These are phyloP conservation scores for Pangasianodon gigas DNA, from an alignment of 2,113 vertebrate genomes.

Conservation along the genomic window DNA sequence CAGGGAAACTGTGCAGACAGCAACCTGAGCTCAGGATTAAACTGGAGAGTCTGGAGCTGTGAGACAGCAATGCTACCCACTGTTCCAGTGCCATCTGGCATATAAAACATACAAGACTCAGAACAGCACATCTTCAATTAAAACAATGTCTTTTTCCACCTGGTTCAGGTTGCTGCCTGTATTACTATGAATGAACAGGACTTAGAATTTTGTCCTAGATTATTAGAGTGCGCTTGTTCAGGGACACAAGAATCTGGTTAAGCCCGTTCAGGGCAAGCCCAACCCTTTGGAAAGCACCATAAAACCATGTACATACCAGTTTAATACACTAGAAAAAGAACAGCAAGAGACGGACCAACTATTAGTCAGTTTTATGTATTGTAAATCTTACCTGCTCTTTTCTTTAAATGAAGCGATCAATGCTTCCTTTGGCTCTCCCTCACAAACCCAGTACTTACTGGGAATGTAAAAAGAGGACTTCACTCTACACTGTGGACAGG, in stretches of 20 bases:
- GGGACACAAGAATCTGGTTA: neutral
- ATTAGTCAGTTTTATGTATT: neutral
- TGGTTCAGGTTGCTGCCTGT: neutral
- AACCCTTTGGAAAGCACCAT: neutral
- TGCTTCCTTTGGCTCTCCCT: slow-evolving; percentile 72
- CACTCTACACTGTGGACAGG: slow-evolving; percentile 85
- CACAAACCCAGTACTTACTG: slow-evolving; percentile 82
- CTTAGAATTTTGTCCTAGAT: neutral
- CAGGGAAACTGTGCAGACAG: neutral
- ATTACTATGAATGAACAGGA: neutral
- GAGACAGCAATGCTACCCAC: no score
- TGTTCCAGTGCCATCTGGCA: neutral
- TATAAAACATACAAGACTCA: neutral
- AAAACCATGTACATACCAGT: neutral
- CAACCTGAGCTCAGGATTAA: neutral
- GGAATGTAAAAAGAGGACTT: slow-evolving; percentile 87
- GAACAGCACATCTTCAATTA: neutral
- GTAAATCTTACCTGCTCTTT: slow-evolving; percentile 74
- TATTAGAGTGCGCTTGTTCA: neutral
- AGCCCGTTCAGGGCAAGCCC: neutral
- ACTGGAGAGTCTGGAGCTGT: neutral
- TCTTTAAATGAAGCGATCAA: slow-evolving; percentile 81
- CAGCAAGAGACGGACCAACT: neutral
- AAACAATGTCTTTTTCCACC: no score
- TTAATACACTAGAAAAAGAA: neutral